Conservation (phyloP, 2,113 vertebrate genomes). For the Xyrauchen texanus region DNA sequence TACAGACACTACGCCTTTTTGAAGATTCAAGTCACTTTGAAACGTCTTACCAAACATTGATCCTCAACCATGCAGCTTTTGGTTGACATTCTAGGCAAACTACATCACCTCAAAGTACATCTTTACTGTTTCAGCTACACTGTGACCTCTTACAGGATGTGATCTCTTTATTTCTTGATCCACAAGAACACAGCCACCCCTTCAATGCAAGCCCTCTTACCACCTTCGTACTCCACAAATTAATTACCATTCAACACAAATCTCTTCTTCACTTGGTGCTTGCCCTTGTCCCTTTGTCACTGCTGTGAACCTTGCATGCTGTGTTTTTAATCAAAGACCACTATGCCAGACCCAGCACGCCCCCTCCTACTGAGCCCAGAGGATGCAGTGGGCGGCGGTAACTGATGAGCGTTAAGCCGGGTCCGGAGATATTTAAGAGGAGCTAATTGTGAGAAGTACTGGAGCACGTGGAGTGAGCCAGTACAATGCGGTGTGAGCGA, state of each 20-base stretch:
- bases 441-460: conserved; percentile 59
- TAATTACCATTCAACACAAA: conserved; percentile 28
- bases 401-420: conserved; percentile 39
- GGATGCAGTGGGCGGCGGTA: conserved; percentile 29
- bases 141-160: neutral
- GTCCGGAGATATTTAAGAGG: conserved; percentile 54
- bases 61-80: no score
- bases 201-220: conserved; percentile 20
- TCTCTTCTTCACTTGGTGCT: conserved; percentile 28
- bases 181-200: neutral
- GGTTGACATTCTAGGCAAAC: neutral
- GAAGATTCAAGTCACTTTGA: no score
- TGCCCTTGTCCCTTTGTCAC: conserved; percentile 52
- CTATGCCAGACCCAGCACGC: conserved; percentile 47
- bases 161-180: conserved; percentile 37
- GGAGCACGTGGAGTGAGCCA: conserved; percentile 52
- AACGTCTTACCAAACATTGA: no score
- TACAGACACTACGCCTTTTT: no score
- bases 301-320: conserved; percentile 43
- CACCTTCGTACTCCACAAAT: conserved; percentile 26
- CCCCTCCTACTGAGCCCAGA: conserved; percentile 31
- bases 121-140: neutral
- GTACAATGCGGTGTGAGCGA: conserved; percentile 58
- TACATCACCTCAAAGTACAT: neutral
- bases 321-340: conserved; percentile 60